These are phyloP conservation scores for Sphaerophoria rueppellii DNA, from an alignment of 2,888 invertebrate genomes.

Conservation along the genomic window DNA sequence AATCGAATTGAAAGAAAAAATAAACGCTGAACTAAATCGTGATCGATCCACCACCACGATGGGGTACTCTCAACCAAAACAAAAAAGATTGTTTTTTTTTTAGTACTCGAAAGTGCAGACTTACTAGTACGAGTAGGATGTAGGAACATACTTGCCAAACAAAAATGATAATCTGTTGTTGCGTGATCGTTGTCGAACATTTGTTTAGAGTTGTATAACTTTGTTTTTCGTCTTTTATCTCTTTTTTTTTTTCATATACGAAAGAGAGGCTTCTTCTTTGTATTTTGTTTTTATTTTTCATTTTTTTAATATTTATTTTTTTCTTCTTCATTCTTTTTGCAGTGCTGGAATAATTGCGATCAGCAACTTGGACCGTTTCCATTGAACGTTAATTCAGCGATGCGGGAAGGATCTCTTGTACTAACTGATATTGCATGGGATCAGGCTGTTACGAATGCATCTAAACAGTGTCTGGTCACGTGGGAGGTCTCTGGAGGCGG, in stretches of 20 bases:
- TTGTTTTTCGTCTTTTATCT: slow-evolving; percentile 29
- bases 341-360: slow-evolving; percentile 80
- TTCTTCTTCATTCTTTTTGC: slow-evolving; percentile 62
- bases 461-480: slow-evolving; percentile 87
- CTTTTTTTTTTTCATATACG: slow-evolving; percentile 13
- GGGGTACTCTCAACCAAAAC: slow-evolving; percentile 43
- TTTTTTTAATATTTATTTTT: slow-evolving; percentile 16
- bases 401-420: slow-evolving; percentile 78
- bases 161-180: slow-evolving; percentile 73
- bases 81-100: slow-evolving; percentile 23
- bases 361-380: slow-evolving; percentile 78
- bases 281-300: slow-evolving; percentile 49
- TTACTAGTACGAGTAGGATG: slow-evolving; percentile 32
- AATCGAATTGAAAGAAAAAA: slow-evolving; percentile 56
- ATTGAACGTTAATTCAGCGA: slow-evolving; percentile 77
- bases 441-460: slow-evolving; percentile 78
- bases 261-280: slow-evolving; percentile 33
- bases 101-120: slow-evolving; percentile 39
- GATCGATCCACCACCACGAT: slow-evolving; percentile 74
- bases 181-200: slow-evolving; percentile 74
- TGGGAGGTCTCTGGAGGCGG: slow-evolving; percentile 93
- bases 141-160: slow-evolving; percentile 37
- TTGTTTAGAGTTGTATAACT: slow-evolving; percentile 71
- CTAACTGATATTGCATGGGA: slow-evolving; percentile 79
- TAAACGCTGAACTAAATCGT: slow-evolving; percentile 74